Evolutionary conservation across 2,888 invertebrate genomes (phyloP), one percentile per base, ranked within the genome.

Genomic region (Pharmacophagus antenor): DNA sequence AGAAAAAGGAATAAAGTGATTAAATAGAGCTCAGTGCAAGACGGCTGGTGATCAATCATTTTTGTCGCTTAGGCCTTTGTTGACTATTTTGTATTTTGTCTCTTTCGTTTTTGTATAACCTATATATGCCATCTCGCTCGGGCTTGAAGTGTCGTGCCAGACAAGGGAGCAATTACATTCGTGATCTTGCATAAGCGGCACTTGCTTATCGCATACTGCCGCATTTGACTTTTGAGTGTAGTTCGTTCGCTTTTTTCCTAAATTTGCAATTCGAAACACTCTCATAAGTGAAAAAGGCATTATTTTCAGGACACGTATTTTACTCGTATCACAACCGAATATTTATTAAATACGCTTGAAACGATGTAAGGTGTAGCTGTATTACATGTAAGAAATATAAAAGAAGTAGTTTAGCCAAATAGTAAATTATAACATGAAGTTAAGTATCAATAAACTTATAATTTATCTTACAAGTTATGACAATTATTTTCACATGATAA

Each of bases 1-100:
- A 89, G 89, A 90, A 91, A 90, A 90, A 91, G 90, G 90, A 91
- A 91, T 91, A 88, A 89, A 91, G 91, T 91, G 91, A 91, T 91
- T 91, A 91, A 91, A 91, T 88, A 91, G 88, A 91, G 91, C 88
- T 91, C 91, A 91, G 82, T 84, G 79, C 84, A 88, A 88, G 90
- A 89, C 86, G 83, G 86, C 85, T 83, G 82, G 91, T 83, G 85
- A 91, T 91, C 91, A 91, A 91, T 91, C 91, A 91, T 91, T 87
- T 87, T 86, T 84, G 91, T 84, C 87, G 88, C 88, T 87, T 88
- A 86, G 77, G 83, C 78, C 83, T 77, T 82, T 88, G 84, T 84
- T 81, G 79, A 79, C 82, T 77, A 74, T 77, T 76, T 67, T 70
- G 67, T 74, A 64, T 65, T 66, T 66, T 68, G 62, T 88, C 86